A percentile compares a stretch with the other conserved stretches of the same genome.
These are phyloP conservation scores for Lepilemur ruficaudatus DNA, from an alignment of 2,797 vertebrate species.

Conservation along the genomic window DNA sequence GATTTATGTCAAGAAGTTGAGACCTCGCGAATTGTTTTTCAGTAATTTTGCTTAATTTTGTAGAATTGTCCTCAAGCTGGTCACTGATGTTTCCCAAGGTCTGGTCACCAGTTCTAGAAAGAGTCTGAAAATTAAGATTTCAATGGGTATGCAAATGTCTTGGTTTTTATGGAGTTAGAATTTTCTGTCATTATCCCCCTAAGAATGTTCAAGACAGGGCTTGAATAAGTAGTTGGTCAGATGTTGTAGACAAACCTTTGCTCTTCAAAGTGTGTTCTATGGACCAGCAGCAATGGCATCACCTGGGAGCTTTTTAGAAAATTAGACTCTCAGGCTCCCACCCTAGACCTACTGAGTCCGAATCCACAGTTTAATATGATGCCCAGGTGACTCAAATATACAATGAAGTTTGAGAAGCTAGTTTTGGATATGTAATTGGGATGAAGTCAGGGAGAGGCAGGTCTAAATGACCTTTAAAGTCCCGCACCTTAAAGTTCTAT, in stretches of 20 bases:
- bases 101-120: not conserved
- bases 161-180: not conserved
- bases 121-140: slow-evolving; percentile 18
- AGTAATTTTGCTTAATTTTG: slow-evolving; percentile 25
- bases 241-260: not conserved
- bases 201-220: not conserved
- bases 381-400: not conserved
- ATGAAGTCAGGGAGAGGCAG: not conserved
- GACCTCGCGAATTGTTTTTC: not conserved
- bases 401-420: not conserved
- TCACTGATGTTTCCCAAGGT: not conserved
- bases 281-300: not conserved
- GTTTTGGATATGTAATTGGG: not conserved
- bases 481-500: not conserved
- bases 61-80: not conserved
- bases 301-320: not conserved
- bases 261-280: not conserved
- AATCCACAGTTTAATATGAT: not conserved
- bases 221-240: not conserved
- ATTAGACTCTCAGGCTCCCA: not conserved
- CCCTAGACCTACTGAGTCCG: not conserved
- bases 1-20: not conserved
- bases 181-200: not conserved
- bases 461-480: not conserved
- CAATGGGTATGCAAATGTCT: not conserved